Base-by-base conservation (phyloP, 1,140 invertebrate genomes). In the Drosophila varians region DNA sequence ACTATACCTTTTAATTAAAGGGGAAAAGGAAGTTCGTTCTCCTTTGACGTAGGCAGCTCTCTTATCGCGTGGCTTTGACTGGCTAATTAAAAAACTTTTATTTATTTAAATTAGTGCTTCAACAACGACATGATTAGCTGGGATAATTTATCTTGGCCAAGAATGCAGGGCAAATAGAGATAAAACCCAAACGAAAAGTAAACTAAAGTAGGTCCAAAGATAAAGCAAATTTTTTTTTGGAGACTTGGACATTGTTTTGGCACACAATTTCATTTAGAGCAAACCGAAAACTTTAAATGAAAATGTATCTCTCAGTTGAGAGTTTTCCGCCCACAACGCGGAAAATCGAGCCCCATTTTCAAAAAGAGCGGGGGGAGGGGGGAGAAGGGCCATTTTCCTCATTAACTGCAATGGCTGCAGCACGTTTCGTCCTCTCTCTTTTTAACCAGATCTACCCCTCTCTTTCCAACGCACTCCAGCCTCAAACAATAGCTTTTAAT, bases 401-500 rank as follows among this genome's bases (percentile, higher is more conserved):
- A 70, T 78, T 83, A 78, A 78, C 62, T 60, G 55, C 60, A 78
- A 74, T 77, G 42, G 57, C 58, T 47, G 45, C 48, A 31, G 70
- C 79, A 66, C 75, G 79, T 75, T 75, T 74, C 28, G 57, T 69
- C 64, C 43, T 42, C 23, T 69, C 62, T 56, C 49, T 55, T 34
- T 55, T 19, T n/a, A 19, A 0, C 40, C 5, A 23, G 2, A 8
- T 5, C n/a, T 8, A 5, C 49, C 26, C 19, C 14, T 34, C 36
- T 70, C 28, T 49, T 28, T 49, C 36, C 28, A 34, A 70, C 23
- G 26, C 38, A 19, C 40, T 52, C 54, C 54, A 57, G 42, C 18
- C 23, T 12, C 8, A 5, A 21, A 83, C 79, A 83, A 83, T 84
- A 79, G 75, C 78, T 83, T 83, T 83, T 84, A 83, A 83, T 83